Evolutionary conservation across 37 sponge, comb jelly and placozoan genomes (phyloP), one percentile per base, ranked within the genome.

Genomic region (Bolinopsis microptera): DNA sequence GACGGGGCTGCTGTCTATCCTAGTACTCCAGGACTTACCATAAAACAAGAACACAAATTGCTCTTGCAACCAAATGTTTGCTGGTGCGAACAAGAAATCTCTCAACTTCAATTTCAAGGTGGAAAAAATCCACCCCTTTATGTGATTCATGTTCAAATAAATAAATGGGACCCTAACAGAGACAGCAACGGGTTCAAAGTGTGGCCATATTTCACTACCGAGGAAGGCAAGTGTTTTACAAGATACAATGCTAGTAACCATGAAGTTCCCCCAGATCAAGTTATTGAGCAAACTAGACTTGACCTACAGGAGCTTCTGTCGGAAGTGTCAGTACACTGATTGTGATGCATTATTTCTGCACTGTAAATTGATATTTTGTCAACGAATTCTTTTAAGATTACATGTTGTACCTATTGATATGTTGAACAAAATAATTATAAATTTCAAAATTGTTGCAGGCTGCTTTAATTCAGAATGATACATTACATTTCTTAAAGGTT

Each of bases 231-330:
- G 90, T 86, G 61, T 38, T 86, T 28, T 27, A 86, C 1, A 1
- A 86, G 90, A 40, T 41, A 86, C 26, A 39, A 40, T 41, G 90
- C 90, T 8, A 86, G 90, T 24, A 86, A 86, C 35, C 90, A 86
- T 86, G 90, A 86, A 86, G 1, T 86, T 23, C 22, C 30, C 1
- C 61, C 34, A 39, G 13, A 38, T 16, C 26, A 39, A n/a, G 25
- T 86, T 1, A 26, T 41, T 86, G 90, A 86, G 2, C 23, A 86
- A 21, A 86, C 90, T 22, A 86, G 24, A 41, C 34, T 86, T 25
- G 90, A 86, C 35, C 36, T 77, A 13, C 61, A 13, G 13, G 61
- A 48, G 13, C n/a, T n/a, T n/a, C n/a, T n/a, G n/a, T n/a, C n/a
- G n/a, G n/a, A n/a, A n/a, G n/a, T n/a, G n/a, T n/a, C n/a, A n/a